Percentiles rank a stretch among this genome's conserved stretches.
These are phyloP conservation scores for Myripristis murdjan DNA, from an alignment of 2,797 vertebrate species.

Conservation along the genomic window DNA sequence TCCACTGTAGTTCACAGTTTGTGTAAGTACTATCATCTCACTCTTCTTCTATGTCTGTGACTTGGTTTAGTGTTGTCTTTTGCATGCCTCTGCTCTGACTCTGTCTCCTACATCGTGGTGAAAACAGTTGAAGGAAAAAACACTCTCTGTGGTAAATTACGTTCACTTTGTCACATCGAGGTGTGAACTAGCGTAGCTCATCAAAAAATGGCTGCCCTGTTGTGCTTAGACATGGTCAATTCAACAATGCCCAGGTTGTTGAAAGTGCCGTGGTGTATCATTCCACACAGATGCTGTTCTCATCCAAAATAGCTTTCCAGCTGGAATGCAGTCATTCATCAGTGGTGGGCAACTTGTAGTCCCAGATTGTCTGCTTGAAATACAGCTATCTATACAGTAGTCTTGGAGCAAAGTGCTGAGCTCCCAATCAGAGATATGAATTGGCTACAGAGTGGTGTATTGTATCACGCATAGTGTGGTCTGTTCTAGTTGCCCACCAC, in stretches of 20 bases:
- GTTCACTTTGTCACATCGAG: conserved; percentile 54
- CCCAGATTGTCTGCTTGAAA: conserved; percentile 7
- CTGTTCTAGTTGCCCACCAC: conserved; percentile 73
- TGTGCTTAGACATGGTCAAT: conserved; percentile 72
- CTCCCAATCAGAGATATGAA: conserved; percentile 21
- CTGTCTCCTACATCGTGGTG: conserved; percentile 73
- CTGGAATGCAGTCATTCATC: conserved; percentile 75
- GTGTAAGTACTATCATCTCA: conserved; percentile 91
- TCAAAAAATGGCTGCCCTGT: conserved; percentile 75
- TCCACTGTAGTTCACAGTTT: conserved; percentile 92
- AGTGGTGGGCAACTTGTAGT: conserved; percentile 73
- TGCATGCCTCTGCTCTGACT: conserved; percentile 78
- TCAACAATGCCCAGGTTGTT: conserved; percentile 75
- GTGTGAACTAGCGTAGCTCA: conserved; percentile 67
- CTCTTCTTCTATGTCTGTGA: conserved; percentile 82
- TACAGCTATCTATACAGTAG: not conserved
- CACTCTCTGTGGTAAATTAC: conserved; percentile 69
- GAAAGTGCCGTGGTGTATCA: conserved; percentile 71
- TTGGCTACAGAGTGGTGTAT: conserved; percentile 30
- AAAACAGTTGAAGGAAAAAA: conserved; percentile 76
- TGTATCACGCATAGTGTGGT: conserved; percentile 38
- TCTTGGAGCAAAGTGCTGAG: not conserved
- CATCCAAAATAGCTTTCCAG: conserved; percentile 74
- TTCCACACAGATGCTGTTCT: conserved; percentile 72
- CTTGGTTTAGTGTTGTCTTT: conserved; percentile 80